These are phyloP conservation scores for Gracilinanus agilis DNA, from an alignment of 2,113 vertebrate species.

Conservation along the genomic window DNA sequence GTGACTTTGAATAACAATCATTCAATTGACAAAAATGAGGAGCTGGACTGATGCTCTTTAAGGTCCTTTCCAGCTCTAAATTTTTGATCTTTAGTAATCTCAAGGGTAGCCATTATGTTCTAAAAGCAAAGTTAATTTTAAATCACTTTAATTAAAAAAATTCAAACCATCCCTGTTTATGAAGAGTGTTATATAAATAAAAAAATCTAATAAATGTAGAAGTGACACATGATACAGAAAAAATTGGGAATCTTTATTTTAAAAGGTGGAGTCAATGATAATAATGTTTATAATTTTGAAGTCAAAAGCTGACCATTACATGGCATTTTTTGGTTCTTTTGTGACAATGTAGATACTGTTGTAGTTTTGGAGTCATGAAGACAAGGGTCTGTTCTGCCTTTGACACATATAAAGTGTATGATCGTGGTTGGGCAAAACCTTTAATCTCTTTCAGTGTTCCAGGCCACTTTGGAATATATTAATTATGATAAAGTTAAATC, in stretches of 20 bases:
- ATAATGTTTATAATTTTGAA: slow-evolving; percentile 14
- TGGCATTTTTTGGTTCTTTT: neutral
- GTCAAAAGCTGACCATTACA: slow-evolving; percentile 26
- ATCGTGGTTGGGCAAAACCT: neutral
- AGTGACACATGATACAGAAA: slow-evolving; percentile 15
- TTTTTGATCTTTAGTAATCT: neutral
- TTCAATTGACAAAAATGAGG: neutral
- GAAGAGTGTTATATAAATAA: neutral
- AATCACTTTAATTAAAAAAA: slow-evolving; percentile 35
- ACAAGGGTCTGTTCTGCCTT: neutral
- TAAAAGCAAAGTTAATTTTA: slow-evolving; percentile 24
- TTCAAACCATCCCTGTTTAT: slow-evolving; percentile 26
- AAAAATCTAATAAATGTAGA: slow-evolving; percentile 22
- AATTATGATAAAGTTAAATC: neutral
- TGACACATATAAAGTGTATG: neutral
- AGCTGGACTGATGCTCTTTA: neutral
- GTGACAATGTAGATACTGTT: neutral
- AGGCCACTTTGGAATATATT: neutral
- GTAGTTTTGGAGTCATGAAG: neutral
- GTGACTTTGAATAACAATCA: neutral
- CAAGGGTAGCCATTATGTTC: neutral
- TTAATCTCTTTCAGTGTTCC: neutral
- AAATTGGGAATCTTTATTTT: slow-evolving; percentile 7
- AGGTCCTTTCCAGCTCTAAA: neutral
- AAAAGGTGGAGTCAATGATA: slow-evolving; percentile 19